Evolutionary conservation across 2,113 vertebrate genomes (phyloP), one percentile per base, ranked within the genome.

Genomic region (Reinhardtius hippoglossoides): DNA sequence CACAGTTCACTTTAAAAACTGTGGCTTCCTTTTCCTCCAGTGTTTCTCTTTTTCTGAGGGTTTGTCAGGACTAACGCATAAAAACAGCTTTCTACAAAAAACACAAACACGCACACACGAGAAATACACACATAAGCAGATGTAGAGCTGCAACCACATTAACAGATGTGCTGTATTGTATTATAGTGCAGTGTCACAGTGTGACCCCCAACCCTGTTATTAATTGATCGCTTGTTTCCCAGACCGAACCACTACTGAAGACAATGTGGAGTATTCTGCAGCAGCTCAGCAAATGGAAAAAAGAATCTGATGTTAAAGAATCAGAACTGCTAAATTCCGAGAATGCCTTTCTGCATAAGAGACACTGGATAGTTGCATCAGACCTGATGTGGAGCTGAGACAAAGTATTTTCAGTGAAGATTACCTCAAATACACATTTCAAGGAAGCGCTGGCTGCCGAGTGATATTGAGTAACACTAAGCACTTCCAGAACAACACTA

Each of bases 171-270:
- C 64, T 75, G 78, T 62, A 74, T 83, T 87, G 76, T 78, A 61
- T 72, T 67, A 54, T 54, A 74, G 37, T 40, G 71, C 75, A 67
- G 50, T 52, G 71, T 88, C 88, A 78, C 79, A 81, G 68, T 85
- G 76, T 35, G 27, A 79, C 83, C 76, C 84, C 87, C 83, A 68
- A 88, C 76, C 42, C 76, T 68, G 46, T 80, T 64, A 82, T 89
- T 92, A 88, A 93, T 89, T 89, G 85, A 83, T 93, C 20, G 21
- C 58, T 66, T 57, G 31, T 67, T 82, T 87, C 78, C 86, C 83
- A 73, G 66, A 85, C 70, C 70, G 87, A 82, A 82, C 66, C 72
- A 62, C 66, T 7, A 18, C 67, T 50, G 9, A 50, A 79, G 80
- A 82, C 64, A 83, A 42, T 18, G 6, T 74, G 50, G 50, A 24